A percentile compares a stretch with the other conserved stretches of the same genome.
These are phyloP conservation scores for Drosophila cracens DNA, from an alignment of 2,888 invertebrate species.

Conservation along the genomic window DNA sequence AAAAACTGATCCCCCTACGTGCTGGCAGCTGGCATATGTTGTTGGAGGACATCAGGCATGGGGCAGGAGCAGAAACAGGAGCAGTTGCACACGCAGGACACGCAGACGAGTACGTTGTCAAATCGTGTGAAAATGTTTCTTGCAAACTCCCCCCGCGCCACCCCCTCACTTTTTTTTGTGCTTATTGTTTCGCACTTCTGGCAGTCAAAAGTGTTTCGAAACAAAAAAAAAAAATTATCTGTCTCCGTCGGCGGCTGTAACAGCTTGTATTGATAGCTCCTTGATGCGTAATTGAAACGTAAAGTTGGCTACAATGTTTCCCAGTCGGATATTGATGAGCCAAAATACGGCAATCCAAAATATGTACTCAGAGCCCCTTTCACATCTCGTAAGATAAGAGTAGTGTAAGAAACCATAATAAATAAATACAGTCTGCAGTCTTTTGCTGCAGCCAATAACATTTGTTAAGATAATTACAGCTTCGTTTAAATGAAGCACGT, in stretches of 20 bases:
- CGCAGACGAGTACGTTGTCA: conserved; percentile 48
- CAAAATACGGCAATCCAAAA: not conserved
- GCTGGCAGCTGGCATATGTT: conserved; percentile 57
- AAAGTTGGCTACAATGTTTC: conserved; percentile 62
- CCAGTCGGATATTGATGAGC: conserved; percentile 37
- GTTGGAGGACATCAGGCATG: conserved; percentile 19
- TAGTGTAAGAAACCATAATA: not conserved
- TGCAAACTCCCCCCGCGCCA: not conserved
- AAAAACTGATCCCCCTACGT: conserved; percentile 40
- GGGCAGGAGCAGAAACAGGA: not conserved
- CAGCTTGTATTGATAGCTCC: conserved; percentile 81
- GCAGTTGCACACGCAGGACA: conserved; percentile 6
- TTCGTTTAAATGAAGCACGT: not conserved
- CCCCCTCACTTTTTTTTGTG: conserved; percentile 14
- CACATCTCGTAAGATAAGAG: not conserved
- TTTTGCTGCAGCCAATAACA: not conserved
- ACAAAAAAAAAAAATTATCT: conserved; percentile 64
- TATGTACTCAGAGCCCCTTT: not conserved
- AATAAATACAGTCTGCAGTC: not conserved
- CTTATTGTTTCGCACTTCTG: conserved; percentile 46
- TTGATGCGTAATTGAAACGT: conserved; percentile 82
- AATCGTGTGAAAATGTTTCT: conserved; percentile 70
- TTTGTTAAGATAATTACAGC: not conserved
- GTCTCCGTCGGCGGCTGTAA: conserved; percentile 64
- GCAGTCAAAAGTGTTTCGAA: conserved; percentile 33